Conservation (phyloP, 2,888 invertebrate species). For the Pterostichus madidus region DNA sequence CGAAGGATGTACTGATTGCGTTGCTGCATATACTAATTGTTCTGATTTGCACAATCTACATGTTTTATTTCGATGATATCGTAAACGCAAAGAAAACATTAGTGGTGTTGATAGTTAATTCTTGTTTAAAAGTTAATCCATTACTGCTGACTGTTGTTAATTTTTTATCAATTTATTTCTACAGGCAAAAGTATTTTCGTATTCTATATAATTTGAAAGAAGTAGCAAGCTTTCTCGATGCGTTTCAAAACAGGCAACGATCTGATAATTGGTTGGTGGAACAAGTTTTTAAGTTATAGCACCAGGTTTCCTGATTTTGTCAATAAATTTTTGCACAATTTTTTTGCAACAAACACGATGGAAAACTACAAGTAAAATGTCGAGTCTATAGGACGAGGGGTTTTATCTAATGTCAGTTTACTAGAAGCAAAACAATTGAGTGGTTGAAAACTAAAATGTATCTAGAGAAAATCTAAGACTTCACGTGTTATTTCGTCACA, state of each 20-base stretch:
- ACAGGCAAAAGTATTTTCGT: conserved; percentile 26
- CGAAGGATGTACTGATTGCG: conserved; percentile 1
- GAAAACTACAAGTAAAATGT: too few relatives aligned
- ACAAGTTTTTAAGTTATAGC: too few relatives aligned
- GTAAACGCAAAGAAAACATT: conserved; percentile 27
- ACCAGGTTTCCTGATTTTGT: too few relatives aligned
- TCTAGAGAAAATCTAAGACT: too few relatives aligned
- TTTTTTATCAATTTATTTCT: conserved; percentile 34
- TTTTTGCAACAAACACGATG: too few relatives aligned
- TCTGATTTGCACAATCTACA: background rate
- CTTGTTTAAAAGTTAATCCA: conserved; percentile 32
- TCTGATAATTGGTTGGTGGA: conserved; percentile 7
- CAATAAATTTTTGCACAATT: too few relatives aligned
- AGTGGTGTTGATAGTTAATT: conserved; percentile 27
- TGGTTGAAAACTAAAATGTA: too few relatives aligned
- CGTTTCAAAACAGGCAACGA: background rate
- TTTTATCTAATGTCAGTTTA: too few relatives aligned
- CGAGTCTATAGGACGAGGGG: too few relatives aligned
- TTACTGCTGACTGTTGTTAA: background rate
- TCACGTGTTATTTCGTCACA: too few relatives aligned
- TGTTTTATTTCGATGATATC: conserved; percentile 23
- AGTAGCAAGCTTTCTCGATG: conserved; percentile 12
- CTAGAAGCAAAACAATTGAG: too few relatives aligned
- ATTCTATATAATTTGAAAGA: conserved; percentile 22
- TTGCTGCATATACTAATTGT: background rate